Conservation (phyloP, 1,140 invertebrate species). For the Ladona fulva region DNA sequence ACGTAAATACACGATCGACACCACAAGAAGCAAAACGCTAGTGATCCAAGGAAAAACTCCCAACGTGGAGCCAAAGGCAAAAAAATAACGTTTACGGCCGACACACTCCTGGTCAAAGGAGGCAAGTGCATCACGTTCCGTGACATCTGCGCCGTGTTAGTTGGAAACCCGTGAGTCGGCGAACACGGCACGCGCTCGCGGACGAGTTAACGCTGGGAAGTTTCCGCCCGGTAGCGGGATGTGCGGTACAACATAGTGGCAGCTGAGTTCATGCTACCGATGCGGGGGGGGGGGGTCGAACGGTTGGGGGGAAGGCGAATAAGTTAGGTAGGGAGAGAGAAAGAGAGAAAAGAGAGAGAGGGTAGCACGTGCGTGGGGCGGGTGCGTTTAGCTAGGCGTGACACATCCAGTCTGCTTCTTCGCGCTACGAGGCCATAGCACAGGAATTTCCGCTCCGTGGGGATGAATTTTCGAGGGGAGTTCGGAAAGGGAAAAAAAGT, state of each 20-base stretch:
- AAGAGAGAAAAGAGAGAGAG: background rate
- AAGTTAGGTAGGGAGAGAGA: background rate
- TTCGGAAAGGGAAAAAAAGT: background rate
- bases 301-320: background rate
- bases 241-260: background rate
- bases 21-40: too few species aligned
- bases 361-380: background rate
- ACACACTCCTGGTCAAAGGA: background rate
- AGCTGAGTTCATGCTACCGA: background rate
- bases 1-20: too few species aligned
- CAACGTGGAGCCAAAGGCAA: too few species aligned
- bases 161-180: too few species aligned
- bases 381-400: background rate
- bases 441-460: background rate
- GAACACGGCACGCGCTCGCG: too few species aligned
- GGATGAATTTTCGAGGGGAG: background rate
- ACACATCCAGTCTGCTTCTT: background rate
- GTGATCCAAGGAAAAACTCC: too few species aligned
- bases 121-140: constrained; percentile 7
- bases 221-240: background rate
- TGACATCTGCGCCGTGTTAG: background rate
- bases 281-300: background rate
- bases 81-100: too few species aligned
- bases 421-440: background rate
- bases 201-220: too few species aligned